Conservation (phyloP, 2,888 invertebrate genomes). For the Sericinus montela region DNA sequence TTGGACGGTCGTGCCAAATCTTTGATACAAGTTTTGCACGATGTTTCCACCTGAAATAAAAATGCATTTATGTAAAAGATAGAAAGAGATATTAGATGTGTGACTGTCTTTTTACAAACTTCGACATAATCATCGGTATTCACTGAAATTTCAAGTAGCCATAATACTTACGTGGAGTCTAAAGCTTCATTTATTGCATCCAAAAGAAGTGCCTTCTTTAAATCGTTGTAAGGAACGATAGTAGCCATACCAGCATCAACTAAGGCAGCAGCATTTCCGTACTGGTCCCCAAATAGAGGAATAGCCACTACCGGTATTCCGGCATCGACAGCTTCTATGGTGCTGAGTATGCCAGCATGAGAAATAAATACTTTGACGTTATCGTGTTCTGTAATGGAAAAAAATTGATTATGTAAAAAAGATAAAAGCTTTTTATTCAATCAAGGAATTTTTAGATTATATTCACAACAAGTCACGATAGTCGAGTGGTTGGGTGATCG, state of each 20-base stretch:
- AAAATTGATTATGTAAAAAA: no score
- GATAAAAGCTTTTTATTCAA: no score
- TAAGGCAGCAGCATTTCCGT: slow-evolving; percentile 81
- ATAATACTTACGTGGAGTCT: slow-evolving; percentile 72
- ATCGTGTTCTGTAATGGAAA: slow-evolving; percentile 78
- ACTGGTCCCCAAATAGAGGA: slow-evolving; percentile 86
- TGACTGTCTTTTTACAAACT: no score
- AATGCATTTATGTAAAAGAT: neutral
- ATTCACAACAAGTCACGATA: no score
- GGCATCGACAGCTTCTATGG: slow-evolving; percentile 83
- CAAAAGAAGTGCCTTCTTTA: slow-evolving; percentile 76
- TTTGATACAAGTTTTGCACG: slow-evolving; percentile 64
- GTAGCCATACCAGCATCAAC: slow-evolving; percentile 80
- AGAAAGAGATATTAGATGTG: no score
- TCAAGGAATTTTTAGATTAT: no score
- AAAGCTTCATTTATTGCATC: slow-evolving; percentile 78
- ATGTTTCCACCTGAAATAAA: slow-evolving; percentile 52
- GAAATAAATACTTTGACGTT: slow-evolving; percentile 83
- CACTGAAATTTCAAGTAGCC: no score
- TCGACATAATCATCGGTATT: no score
- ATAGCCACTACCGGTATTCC: slow-evolving; percentile 83
- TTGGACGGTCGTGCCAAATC: slow-evolving; percentile 74
- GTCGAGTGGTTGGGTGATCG: no score
- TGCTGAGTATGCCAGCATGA: slow-evolving; percentile 84
- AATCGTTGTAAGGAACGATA: slow-evolving; percentile 75